phyloP scores from a whole-genome alignment of 2,113 vertebrate genomes.

The Aepyceros melampus region DNA sequence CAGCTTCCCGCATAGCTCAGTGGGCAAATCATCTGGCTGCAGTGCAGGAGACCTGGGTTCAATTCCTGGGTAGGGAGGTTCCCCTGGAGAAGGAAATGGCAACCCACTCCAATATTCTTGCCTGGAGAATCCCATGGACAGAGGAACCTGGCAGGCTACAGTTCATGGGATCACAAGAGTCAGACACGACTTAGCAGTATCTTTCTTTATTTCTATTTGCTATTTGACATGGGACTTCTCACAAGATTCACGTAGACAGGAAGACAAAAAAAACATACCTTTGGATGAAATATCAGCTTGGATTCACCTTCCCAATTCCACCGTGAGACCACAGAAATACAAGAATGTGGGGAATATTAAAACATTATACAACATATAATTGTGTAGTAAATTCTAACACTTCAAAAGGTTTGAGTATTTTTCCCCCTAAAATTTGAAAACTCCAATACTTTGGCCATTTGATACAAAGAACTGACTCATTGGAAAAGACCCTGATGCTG shows the following conservation, averaged over 20 bases:
- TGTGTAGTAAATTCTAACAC: background rate
- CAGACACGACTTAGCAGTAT: fast-evolving
- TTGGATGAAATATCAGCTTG: background rate
- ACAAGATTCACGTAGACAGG: background rate
- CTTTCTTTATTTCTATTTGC: background rate
- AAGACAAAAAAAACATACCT: background rate
- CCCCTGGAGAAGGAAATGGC: background rate
- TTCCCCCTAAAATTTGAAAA: background rate
- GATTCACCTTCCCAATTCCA: background rate
- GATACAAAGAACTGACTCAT: background rate
- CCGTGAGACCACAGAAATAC: background rate
- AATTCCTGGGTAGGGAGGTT: background rate
- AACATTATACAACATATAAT: background rate
- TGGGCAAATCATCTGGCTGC: fast-evolving
- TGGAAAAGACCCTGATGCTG: background rate
- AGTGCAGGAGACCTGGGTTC: background rate
- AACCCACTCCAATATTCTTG: background rate
- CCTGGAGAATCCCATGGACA: background rate
- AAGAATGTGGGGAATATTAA: too few species aligned
- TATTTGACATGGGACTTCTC: background rate
- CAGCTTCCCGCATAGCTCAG: background rate
- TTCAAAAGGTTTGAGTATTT: background rate
- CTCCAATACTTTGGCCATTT: background rate
- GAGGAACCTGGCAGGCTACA: background rate
- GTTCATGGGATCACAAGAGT: background rate